Base-by-base conservation (phyloP, 2,113 vertebrate genomes). In the Pungitius pungitius region DNA sequence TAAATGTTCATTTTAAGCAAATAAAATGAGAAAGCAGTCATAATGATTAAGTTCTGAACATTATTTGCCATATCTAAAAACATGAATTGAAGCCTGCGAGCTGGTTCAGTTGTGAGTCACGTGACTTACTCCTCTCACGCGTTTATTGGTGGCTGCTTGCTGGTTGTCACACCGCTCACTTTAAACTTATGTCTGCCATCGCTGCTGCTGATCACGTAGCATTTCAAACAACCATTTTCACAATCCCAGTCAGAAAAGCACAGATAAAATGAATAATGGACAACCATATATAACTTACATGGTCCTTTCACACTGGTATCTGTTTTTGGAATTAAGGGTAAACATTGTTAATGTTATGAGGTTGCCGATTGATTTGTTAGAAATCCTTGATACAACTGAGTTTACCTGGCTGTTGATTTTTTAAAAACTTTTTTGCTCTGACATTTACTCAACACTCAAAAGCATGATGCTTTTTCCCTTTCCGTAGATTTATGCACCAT, bases 21-120 rank as follows among this genome's bases (percentile, higher is more conserved):
- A 86, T 87, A 85, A 86, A 86, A 73, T 26, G 11, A 75, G n/a
- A 73, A 40, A 69, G 45, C 27, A 8, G 39, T 77, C 52, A 27
- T 39, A 61, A 72, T 8, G 35, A 60, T 24, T 33, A 42, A 42
- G 45, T 17, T 26, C 4, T 70, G 45, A 60, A 37, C 10, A 67
- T 74, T 42, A 55, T 78, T 82, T 77, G 7, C 80, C 4, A 35
- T 33, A 15, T 59, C 35, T 22, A 30, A 69, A 80, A 35, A 57
- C 37, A 1, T 26, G 5, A 51, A 11, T 9, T 20, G 45, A 33
- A n/a, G 15, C 43, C 27, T n/a, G 22, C 15, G 22, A 42, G 35
- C 9, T 33, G 54, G 47, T 22, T 54, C 42, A 59, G 20, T 35
- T 10, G 3, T 17, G 20, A 26, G 24, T 55, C 24, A 27, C 13